Evolutionary conservation across 1,140 invertebrate genomes (phyloP), one percentile per base, ranked within the genome.

Genomic region (Ceratosolen solmsi): DNA sequence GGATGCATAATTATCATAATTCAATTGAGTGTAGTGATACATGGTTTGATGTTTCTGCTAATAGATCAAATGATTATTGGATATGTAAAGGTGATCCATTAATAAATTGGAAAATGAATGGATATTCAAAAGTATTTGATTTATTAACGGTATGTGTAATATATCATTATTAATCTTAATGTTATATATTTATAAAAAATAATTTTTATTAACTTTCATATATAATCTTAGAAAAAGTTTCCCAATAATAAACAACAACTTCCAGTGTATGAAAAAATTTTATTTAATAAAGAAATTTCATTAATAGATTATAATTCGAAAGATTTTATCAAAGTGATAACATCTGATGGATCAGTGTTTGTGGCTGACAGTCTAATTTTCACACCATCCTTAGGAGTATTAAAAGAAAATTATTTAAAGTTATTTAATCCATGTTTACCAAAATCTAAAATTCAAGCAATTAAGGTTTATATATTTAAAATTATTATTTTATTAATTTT

Each of bases 71-170:
- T 1, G 90, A 93, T 27, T 95, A 94, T 87, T 89, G 91, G 90
- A 88, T 91, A 2, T 94, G 94, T 85, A 91, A 93, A 70, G 94
- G 94, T 2, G 91, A 95, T 88, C 79, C 85, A 30, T 75, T 92
- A 15, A 89, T 94, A 7, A 92, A 93, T 85, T 95, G 94, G 94
- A 94, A 94, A 83, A 87, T 91, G 25, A 91, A 90, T 82, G 94
- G 94, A 38, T 95, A 93, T 85, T 91, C 88, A 79, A 93, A 88
- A 38, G 87, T 95, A 79, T 90, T 95, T 17, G 88, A 93, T 83
- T 75, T 94, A 36, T 88, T 95, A 75, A 92, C 93, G 90, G 93
- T 94, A 92, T 85, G 74, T 83, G 70, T 56, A 91, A 75, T 75
- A 79, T 51, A n/a, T n/a, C n/a, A n/a, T n/a, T n/a, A n/a, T n/a